These are phyloP conservation scores for Syngnathus typhle DNA, from an alignment of 2,113 vertebrate genomes.

Conservation along the genomic window DNA sequence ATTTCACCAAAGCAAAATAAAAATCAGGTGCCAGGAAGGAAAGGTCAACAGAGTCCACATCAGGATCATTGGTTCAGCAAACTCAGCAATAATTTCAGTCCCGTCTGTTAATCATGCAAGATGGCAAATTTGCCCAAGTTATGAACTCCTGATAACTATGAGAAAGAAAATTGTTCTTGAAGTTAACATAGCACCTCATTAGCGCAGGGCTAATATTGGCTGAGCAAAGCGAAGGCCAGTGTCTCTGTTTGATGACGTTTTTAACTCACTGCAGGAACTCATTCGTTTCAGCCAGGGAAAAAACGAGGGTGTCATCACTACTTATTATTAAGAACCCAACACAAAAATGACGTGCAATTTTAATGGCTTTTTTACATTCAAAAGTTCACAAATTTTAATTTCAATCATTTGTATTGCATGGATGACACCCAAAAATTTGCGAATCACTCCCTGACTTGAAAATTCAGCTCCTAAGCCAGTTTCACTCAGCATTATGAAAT, in stretches of 20 bases:
- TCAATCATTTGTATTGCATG: neutral
- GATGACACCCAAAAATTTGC: neutral
- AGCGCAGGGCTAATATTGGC: constrained; percentile 64
- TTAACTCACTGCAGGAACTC: constrained; percentile 50
- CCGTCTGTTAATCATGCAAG: constrained; percentile 44
- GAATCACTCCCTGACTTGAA: too few species aligned
- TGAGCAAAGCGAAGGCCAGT: constrained; percentile 29
- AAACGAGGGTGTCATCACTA: constrained; percentile 30
- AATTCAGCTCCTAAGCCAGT: neutral
- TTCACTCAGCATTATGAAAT: neutral
- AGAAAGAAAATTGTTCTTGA: constrained; percentile 43
- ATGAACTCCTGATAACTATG: constrained; percentile 53
- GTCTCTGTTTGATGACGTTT: neutral
- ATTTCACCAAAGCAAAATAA: too few species aligned
- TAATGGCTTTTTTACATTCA: neutral
- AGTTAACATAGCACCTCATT: constrained; percentile 63
- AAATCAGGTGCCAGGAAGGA: neutral
- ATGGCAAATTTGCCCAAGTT: constrained; percentile 54
- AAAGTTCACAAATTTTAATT: neutral
- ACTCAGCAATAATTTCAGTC: constrained; percentile 58
- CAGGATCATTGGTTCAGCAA: constrained; percentile 11
- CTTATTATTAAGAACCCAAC: neutral
- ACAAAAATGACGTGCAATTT: neutral
- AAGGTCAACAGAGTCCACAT: neutral
- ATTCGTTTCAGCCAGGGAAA: constrained; percentile 49